Percentiles rank a stretch among this genome's conserved stretches.
Conservation (phyloP, 2,888 invertebrate genomes). For the Mythimna loreyi region DNA sequence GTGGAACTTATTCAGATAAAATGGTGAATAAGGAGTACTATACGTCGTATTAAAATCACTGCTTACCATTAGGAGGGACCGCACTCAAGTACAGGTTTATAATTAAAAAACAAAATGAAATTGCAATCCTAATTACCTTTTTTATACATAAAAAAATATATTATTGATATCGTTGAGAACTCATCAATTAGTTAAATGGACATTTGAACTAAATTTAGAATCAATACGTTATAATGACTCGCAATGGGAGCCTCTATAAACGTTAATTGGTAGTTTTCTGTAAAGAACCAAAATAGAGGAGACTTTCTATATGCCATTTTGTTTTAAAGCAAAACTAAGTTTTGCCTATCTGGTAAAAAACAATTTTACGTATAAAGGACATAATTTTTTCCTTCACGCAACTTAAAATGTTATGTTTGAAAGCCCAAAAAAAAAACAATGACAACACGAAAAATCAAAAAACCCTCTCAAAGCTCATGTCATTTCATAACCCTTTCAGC, state of each 20-base stretch:
- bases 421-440: slow-evolving; percentile 8
- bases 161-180: too few relatives aligned
- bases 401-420: not conserved
- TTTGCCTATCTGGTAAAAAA: not conserved
- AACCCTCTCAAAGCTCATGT: slow-evolving; percentile 24
- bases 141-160: too few relatives aligned
- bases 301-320: not conserved
- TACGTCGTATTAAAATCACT: too few relatives aligned
- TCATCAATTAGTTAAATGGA: too few relatives aligned
- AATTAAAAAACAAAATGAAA: too few relatives aligned
- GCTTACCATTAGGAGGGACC: too few relatives aligned
- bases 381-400: not conserved
- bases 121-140: too few relatives aligned
- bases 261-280: not conserved
- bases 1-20: too few relatives aligned
- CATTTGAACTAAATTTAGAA: too few relatives aligned
- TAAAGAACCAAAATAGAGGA: not conserved
- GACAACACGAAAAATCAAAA: slow-evolving; percentile 4
- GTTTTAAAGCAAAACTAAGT: too few relatives aligned
- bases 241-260: not conserved
- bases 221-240: not conserved
- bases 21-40: too few relatives aligned
- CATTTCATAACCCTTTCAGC: slow-evolving; percentile 34
- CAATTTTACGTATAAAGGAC: not conserved
- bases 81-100: too few relatives aligned